These are phyloP conservation scores for Crossaster papposus DNA, from an alignment of 53 echinoderm and acorn worm genomes.

Conservation along the genomic window DNA sequence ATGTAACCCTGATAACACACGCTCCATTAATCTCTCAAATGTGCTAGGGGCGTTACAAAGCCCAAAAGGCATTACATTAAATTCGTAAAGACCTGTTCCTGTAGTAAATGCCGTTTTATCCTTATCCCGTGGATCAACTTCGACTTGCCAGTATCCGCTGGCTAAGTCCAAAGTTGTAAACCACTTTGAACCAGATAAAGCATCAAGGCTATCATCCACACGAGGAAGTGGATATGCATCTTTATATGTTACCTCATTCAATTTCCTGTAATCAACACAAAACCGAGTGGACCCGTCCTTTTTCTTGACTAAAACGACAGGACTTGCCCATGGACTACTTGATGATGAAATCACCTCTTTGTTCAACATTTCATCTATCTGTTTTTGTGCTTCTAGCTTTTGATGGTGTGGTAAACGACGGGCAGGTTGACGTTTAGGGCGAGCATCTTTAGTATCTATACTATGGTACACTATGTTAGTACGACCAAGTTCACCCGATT, in stretches of 20 bases:
- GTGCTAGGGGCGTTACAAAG: too few species aligned
- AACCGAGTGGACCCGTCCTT: slow-evolving; percentile 26
- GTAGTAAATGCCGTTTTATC: slow-evolving; percentile 56
- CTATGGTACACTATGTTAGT: slow-evolving; percentile 46
- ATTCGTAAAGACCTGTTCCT: slow-evolving; percentile 32
- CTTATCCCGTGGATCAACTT: slow-evolving; percentile 11
- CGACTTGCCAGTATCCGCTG: too few species aligned
- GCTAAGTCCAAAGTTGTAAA: too few species aligned
- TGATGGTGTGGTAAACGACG: slow-evolving; percentile 23
- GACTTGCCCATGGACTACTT: slow-evolving; percentile 59
- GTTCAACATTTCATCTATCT: slow-evolving; percentile 44
- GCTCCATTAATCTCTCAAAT: slow-evolving; percentile 64
- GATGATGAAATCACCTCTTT: slow-evolving; percentile 36
- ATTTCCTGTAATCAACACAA: slow-evolving; percentile 25
- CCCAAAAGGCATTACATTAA: too few species aligned
- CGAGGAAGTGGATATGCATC: too few species aligned
- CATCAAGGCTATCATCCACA: too few species aligned
- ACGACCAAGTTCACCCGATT: slow-evolving; percentile 52
- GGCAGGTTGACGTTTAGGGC: slow-evolving; percentile 28
- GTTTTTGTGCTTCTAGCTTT: slow-evolving; percentile 42
- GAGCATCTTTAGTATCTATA: slow-evolving; percentile 36
- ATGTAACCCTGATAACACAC: slow-evolving; percentile 23
- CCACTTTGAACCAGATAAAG: too few species aligned
- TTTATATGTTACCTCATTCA: not conserved
- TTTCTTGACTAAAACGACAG: slow-evolving; percentile 32